Conservation (phyloP, 2,113 vertebrate genomes). For the Carlito syrichta region DNA sequence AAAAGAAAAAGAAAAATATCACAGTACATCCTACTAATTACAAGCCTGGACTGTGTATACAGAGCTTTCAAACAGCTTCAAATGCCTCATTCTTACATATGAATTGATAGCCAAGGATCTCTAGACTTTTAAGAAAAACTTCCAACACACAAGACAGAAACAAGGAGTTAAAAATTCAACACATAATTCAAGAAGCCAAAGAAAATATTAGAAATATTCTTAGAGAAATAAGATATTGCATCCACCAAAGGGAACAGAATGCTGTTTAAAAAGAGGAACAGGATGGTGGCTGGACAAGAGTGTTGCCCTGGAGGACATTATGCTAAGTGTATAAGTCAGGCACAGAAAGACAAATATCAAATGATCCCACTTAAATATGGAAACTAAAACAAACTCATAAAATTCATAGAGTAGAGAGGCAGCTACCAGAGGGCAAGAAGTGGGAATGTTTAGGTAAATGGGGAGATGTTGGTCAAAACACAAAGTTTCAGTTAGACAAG, state of each 20-base stretch:
- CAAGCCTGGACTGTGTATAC: background rate
- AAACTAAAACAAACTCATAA: background rate
- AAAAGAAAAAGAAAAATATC: too few species aligned
- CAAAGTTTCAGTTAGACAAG: background rate
- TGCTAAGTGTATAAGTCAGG: background rate
- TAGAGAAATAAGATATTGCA: constrained; percentile 6
- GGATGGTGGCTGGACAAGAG: background rate
- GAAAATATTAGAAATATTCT: background rate
- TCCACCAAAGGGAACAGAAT: background rate
- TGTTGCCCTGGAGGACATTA: background rate
- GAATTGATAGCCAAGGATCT: background rate
- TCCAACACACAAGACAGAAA: background rate
- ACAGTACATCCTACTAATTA: background rate
- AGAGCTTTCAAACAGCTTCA: background rate
- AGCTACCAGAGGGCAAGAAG: background rate
- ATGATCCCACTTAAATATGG: background rate
- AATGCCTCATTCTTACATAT: background rate
- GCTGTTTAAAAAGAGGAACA: background rate
- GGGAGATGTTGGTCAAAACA: background rate
- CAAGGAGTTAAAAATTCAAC: background rate
- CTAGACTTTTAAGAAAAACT: constrained; percentile 12
- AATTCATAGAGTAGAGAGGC: background rate
- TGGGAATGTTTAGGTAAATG: background rate
- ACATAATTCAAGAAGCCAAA: constrained; percentile 20
- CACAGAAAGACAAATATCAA: background rate